These are phyloP conservation scores for Phaedon cochleariae DNA, from an alignment of 2,888 invertebrate species.

Conservation along the genomic window DNA sequence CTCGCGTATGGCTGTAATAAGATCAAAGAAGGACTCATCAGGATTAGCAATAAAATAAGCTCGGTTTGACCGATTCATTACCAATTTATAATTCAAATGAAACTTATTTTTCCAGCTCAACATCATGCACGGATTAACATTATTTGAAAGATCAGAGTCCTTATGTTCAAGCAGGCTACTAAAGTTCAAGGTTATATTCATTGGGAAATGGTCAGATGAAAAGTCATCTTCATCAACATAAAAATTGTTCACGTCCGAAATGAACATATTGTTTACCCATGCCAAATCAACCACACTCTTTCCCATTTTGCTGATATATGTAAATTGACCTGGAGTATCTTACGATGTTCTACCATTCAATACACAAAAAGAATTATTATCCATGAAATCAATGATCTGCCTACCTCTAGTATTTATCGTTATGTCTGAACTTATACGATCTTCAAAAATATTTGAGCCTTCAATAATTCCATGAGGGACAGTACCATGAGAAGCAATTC, in stretches of 20 bases:
- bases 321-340: neutral
- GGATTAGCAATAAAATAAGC: slow-evolving; percentile 10
- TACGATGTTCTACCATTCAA: slow-evolving; percentile 1
- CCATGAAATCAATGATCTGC: neutral
- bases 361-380: neutral
- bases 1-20: neutral
- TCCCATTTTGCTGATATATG: slow-evolving; percentile 3
- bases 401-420: neutral
- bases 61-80: slow-evolving; percentile 13
- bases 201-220: neutral
- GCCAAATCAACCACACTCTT: neutral
- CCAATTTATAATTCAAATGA: slow-evolving; percentile 10
- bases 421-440: slow-evolving; percentile 6
- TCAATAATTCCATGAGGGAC: slow-evolving; percentile 11
- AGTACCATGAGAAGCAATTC: slow-evolving; percentile 3
- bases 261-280: neutral
- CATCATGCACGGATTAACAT: neutral
- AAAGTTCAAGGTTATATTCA: slow-evolving; percentile 1
- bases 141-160: neutral
- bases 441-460: slow-evolving; percentile 8
- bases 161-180: neutral
- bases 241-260: neutral
- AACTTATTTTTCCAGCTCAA: neutral
- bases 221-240: neutral
- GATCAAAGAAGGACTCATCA: slow-evolving; percentile 8